A percentile compares a stretch with the other conserved stretches of the same genome.
Conservation (phyloP, 1,140 invertebrate species). For the Drosophila melanogaster region Release_6_plus_ISO1_MT NT_037436.4:21451501-21452000, state of each 20-base stretch:
- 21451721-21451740: conserved; percentile 63
- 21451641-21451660: conserved; percentile 47
- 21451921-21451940: conserved; percentile 12
- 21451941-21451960: conserved; percentile 23
- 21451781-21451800: conserved; percentile 73
- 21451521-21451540: conserved; percentile 68
- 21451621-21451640: conserved; percentile 66
- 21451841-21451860: conserved; percentile 51
- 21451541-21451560: conserved; percentile 62
- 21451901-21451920: conserved; percentile 50
- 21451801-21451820: conserved; percentile 65
- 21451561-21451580: conserved; percentile 41
- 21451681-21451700: conserved; percentile 60
- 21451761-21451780: conserved; percentile 66
- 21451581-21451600: not conserved
- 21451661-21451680: conserved; percentile 48
- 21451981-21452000: conserved; percentile 75
- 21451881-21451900: conserved; percentile 77
- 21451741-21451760: conserved; percentile 80
- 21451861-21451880: conserved; percentile 28
- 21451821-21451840: conserved; percentile 76
- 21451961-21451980: conserved; percentile 26
- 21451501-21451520: conserved; percentile 73
- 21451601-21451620: conserved; percentile 36
- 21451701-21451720: conserved; percentile 43